These are phyloP conservation scores for Adoxophyes honmai DNA, from an alignment of 1,140 invertebrate genomes.

Conservation along the genomic window DNA sequence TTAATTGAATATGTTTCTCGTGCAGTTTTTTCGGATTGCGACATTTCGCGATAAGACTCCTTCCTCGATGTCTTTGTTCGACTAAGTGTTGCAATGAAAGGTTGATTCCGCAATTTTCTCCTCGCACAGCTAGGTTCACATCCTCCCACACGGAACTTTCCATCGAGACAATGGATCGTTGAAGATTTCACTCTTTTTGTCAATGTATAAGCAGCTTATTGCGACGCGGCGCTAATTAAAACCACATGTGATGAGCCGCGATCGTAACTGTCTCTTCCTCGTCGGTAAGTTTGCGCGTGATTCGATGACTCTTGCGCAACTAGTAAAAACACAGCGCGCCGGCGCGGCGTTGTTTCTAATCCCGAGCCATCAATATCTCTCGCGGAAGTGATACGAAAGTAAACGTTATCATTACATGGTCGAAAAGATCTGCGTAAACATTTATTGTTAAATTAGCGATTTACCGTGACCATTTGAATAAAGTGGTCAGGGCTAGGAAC, in stretches of 20 bases:
- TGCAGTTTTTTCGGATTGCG: not conserved
- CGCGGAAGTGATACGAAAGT: not conserved
- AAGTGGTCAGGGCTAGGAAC: constrained; percentile 19
- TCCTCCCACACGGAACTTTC: constrained; percentile 63
- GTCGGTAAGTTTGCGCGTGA: constrained; percentile 29
- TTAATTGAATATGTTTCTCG: too few species aligned
- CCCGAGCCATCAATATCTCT: not conserved
- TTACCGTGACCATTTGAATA: constrained; percentile 14
- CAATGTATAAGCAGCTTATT: constrained; percentile 39
- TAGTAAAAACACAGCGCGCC: constrained; percentile 10
- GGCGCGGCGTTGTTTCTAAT: not conserved
- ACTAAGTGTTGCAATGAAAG: constrained; percentile 2
- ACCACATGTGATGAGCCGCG: constrained; percentile 23
- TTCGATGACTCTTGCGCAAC: constrained; percentile 23
- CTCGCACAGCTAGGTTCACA: constrained; percentile 24
- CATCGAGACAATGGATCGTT: constrained; percentile 60
- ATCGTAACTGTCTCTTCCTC: constrained; percentile 45
- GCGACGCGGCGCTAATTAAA: constrained; percentile 44
- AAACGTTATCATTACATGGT: not conserved
- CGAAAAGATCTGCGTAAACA: not conserved
- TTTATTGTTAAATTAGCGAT: constrained; percentile 6
- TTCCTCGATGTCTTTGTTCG: constrained; percentile 5
- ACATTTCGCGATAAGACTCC: not conserved
- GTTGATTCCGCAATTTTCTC: constrained; percentile 51
- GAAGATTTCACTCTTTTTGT: constrained; percentile 71